Conservation (phyloP, 2,888 invertebrate species). For the Boloria euphrosyne region DNA sequence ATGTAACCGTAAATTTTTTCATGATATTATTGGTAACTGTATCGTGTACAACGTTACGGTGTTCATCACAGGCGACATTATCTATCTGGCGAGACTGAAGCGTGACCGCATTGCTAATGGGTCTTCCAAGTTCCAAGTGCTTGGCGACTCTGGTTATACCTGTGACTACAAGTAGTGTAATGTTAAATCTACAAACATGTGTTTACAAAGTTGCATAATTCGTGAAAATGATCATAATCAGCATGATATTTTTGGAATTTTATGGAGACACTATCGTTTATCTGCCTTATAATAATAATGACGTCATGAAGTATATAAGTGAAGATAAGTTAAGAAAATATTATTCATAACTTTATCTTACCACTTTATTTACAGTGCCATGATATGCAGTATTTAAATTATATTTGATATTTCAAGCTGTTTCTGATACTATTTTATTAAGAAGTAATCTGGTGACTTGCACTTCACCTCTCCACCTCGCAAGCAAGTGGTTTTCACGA, state of each 20-base stretch:
- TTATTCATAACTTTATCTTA: too few species aligned
- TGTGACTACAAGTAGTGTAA: not conserved
- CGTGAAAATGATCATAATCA: too few species aligned
- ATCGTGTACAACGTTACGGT: constrained; percentile 7
- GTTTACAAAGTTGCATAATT: too few species aligned
- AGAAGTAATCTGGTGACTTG: not conserved
- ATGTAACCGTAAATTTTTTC: constrained; percentile 16
- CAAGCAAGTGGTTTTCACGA: not conserved
- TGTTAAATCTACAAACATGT: not conserved
- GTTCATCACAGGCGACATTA: constrained; percentile 19
- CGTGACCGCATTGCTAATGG: constrained; percentile 23
- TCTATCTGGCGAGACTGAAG: constrained; percentile 11
- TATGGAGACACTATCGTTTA: too few species aligned
- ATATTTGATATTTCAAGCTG: too few species aligned
- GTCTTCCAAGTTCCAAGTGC: constrained; percentile 2
- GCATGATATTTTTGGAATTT: too few species aligned
- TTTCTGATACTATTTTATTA: not conserved
- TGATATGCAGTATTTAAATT: too few species aligned
- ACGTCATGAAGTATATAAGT: too few species aligned
- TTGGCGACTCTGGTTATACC: constrained; percentile 15
- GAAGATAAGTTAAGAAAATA: too few species aligned
- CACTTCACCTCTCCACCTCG: not conserved
- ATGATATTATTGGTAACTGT: constrained; percentile 11
- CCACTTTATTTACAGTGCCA: too few species aligned
- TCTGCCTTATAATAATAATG: too few species aligned